Evolutionary conservation across 53 echinoderm and acorn worm species (phyloP), one percentile per base, ranked within the genome.

Genomic region (Paracentrotus lividus): DNA sequence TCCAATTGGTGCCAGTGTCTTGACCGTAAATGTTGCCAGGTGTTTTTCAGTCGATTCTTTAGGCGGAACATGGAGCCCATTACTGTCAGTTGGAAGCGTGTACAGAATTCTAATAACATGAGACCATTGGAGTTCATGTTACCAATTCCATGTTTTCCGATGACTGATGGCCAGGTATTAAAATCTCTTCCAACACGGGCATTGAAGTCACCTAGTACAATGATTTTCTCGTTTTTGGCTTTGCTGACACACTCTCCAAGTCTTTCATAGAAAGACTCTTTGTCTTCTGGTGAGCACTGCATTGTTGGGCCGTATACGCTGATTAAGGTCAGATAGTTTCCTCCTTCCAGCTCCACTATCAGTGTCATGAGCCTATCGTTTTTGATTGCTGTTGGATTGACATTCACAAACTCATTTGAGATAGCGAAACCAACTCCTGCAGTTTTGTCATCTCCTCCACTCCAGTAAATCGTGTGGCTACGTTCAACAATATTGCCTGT

Each of bases 61-160:
- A 94, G 51, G 40, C 88, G 66, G 90, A 94, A 90, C 90, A 90
- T 94, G 56, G 58, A 58, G 27, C 93, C 93, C 85, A 93, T 57
- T 10, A 93, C 27, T 2, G 89, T 23, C 10, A 90, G 38, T 23
- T 94, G 94, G 47, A 31, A 90, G 40, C 90, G 57, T 4, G 94
- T 88, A 38, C 88, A 94, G 51, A 94, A 89, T 34, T 93, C 60
- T 49, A 85, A 84, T 10, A 93, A 38, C 93, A 93, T 93, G 27
- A 85, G 38, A 1, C 85, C 59, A 7, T 42, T 78, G 3, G 77
- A 92, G 92, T 92, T 92, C 54, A 92, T 76, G 33, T 77, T 92
- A 59, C 92, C 78, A 7, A 91, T 75, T 40, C 91, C 91, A 91
- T 91, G 91, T 32, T 34, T 91, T 47, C 91, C 91, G 44, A 92